Evolutionary conservation across 30 jellyfish, hydroid and myxozoan species (phyloP).

Genomic region (Pelagia noctiluca): DNA sequence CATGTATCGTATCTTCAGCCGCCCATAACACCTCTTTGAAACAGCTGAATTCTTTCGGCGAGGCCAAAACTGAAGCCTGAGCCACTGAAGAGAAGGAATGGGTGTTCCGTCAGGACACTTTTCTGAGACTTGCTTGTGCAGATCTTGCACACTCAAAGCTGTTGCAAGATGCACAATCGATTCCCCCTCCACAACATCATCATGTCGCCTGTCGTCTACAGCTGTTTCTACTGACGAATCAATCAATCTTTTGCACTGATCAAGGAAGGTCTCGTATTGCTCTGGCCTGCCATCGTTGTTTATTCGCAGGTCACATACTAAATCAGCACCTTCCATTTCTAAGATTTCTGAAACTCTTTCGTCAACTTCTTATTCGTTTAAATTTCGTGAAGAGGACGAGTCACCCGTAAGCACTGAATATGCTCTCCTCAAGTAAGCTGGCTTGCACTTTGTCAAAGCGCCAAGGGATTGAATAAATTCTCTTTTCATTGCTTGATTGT

Average conservation of each 20-base stretch:
- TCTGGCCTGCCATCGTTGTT: slow-evolving; percentile 13
- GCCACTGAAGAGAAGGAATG: slow-evolving; percentile 52
- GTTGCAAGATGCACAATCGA: slow-evolving; percentile 35
- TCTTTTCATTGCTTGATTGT: slow-evolving; percentile 1
- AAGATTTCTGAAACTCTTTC: slow-evolving; percentile 1
- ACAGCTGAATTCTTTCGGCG: background rate
- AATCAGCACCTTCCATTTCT: slow-evolving; percentile 22
- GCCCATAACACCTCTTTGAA: slow-evolving; percentile 13
- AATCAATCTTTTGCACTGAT: background rate
- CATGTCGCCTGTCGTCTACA: slow-evolving; percentile 33
- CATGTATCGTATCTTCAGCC: slow-evolving; percentile 27
- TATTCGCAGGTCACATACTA: slow-evolving; percentile 17
- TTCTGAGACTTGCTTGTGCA: slow-evolving; percentile 11
- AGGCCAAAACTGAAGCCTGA: slow-evolving; percentile 41
- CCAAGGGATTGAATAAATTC: slow-evolving; percentile 6
- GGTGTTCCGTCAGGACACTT: slow-evolving; percentile 51
- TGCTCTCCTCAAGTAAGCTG: slow-evolving; percentile 5
- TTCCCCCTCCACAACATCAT: slow-evolving; percentile 3
- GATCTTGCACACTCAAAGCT: slow-evolving; percentile 35
- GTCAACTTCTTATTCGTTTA: slow-evolving; percentile 8
- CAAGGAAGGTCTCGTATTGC: slow-evolving; percentile 12
- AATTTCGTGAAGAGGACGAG: slow-evolving; percentile 3
- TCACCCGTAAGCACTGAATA: slow-evolving; percentile 26
- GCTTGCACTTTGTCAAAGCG: background rate
- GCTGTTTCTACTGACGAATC: slow-evolving; percentile 25